Evolutionary conservation across 2,888 invertebrate genomes (phyloP), one percentile per base, ranked within the genome.

Genomic region (Frankliniella fusca): DNA sequence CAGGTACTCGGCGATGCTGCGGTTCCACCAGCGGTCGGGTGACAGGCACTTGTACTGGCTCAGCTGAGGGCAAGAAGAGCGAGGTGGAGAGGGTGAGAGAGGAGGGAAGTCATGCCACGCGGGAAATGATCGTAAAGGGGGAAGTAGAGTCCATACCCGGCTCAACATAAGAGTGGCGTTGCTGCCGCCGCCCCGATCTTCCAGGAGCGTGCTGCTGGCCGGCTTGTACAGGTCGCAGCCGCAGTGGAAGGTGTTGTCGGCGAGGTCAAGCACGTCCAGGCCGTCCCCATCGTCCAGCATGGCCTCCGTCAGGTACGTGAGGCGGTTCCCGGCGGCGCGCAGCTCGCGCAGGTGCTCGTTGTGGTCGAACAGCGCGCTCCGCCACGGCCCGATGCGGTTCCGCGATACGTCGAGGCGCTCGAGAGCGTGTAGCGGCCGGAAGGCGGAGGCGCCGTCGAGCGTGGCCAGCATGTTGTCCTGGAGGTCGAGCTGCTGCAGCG

Each of bases 221-320:
- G 48, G 54, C 11, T 23, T 38, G 79, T 81, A 82, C 10, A 70
- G 79, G 7, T 48, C 23, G 27, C 81, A 81, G 48, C 82, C 70
- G 70, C 83, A 83, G 27, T 50, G 65, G 49, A 83, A 54, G 18
- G 82, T 65, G 79, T 83, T 83, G 49, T 81, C 83, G 28, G 54
- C 65, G 10, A 83, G 27, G 27, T 83, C 81, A 3, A 83, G 18
- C 18, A 15, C 54, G 54, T 7, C 18, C 54, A 54, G 10, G 18
- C 54, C 54, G 54, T 5, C 54, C 28, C 65, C 27, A 18, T 83
- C 83, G 27, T 48, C 38, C 12, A 83, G 23, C 80, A 83, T 82
- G 38, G 48, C 80, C 80, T 81, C 81, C 18, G 65, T 83, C 12
- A 83, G 79, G 79, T 82, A 83, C n/a, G 83, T 83, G 38, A 83